Conservation (phyloP, 2,888 invertebrate genomes). For the Acanthoscelides obtectus region DNA sequence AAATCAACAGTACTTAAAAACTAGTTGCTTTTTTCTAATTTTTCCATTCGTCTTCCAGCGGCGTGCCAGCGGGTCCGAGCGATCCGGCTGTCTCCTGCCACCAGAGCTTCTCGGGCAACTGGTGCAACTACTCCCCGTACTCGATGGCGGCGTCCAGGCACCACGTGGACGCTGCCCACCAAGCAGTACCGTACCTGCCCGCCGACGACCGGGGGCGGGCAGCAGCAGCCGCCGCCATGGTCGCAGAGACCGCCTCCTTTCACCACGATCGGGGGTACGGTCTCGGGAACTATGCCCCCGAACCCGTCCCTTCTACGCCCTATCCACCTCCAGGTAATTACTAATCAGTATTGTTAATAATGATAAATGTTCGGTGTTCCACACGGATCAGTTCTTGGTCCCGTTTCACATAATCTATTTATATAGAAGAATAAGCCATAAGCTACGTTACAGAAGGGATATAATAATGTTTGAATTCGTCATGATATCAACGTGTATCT, state of each 20-base stretch:
- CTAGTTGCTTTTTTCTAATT: too few relatives aligned
- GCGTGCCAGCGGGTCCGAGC: conserved; percentile 48
- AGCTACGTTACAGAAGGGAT: too few relatives aligned
- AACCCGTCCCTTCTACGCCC: conserved; percentile 68
- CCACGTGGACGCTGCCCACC: conserved; percentile 54
- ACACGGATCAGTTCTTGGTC: too few relatives aligned
- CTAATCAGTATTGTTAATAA: too few relatives aligned
- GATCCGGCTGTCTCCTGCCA: conserved; percentile 60
- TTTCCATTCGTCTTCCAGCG: conserved; percentile 28
- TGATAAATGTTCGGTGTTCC: too few relatives aligned
- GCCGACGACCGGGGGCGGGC: conserved; percentile 67
- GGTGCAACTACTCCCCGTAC: conserved; percentile 69
- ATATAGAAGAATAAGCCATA: too few relatives aligned
- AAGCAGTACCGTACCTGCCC: conserved; percentile 62
- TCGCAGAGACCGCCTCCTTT: conserved; percentile 61
- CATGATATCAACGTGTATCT: too few relatives aligned
- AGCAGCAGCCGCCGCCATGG: conserved; percentile 52
- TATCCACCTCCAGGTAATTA: conserved; percentile 71
- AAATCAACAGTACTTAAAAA: too few relatives aligned
- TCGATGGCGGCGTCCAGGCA: conserved; percentile 56
- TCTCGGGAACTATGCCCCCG: conserved; percentile 69
- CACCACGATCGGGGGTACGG: conserved; percentile 62
- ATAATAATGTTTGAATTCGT: too few relatives aligned
- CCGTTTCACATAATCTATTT: too few relatives aligned
- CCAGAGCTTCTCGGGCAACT: conserved; percentile 65